phyloP scores from a whole-genome alignment of 2,113 vertebrate genomes.

The Oxygymnocypris stewartii region DNA sequence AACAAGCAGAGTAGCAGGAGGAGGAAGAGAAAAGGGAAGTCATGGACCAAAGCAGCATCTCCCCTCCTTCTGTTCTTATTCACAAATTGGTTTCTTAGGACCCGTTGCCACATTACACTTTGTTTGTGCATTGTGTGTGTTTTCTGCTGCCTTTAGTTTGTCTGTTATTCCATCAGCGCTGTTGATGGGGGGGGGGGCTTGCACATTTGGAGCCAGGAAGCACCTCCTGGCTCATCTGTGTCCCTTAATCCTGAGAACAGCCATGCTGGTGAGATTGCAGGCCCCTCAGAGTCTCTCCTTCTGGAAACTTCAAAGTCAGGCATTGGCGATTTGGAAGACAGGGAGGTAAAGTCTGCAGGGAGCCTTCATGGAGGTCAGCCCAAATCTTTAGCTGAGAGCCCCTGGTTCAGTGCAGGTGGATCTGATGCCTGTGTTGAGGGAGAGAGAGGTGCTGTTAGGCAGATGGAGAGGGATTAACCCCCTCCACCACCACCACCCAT shows the following conservation, averaged over 20 bases:
- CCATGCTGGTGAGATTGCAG: slow-evolving; percentile 63
- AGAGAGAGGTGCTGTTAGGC: slow-evolving; percentile 15
- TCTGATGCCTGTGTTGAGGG: slow-evolving; percentile 19
- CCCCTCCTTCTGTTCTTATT: slow-evolving; percentile 54
- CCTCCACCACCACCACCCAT: slow-evolving; percentile 1
- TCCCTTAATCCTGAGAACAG: slow-evolving; percentile 70
- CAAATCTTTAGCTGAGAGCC: slow-evolving; percentile 49
- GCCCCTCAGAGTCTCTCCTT: slow-evolving; percentile 66
- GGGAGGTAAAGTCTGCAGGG: slow-evolving; percentile 57
- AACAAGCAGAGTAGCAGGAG: slow-evolving; percentile 35
- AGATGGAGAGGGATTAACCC: slow-evolving; percentile 46
- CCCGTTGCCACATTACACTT: slow-evolving; percentile 45
- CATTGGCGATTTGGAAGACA: slow-evolving; percentile 50
- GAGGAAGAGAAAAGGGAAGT: slow-evolving; percentile 24
- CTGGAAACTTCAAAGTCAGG: slow-evolving; percentile 73
- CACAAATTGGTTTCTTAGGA: slow-evolving; percentile 69
- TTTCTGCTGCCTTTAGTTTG: slow-evolving; percentile 64
- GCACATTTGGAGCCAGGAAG: slow-evolving; percentile 33
- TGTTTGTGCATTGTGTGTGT: slow-evolving; percentile 24
- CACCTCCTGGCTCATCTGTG: slow-evolving; percentile 63
- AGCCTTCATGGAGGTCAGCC: slow-evolving; percentile 43
- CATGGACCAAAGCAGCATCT: slow-evolving; percentile 51
- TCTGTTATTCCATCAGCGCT: slow-evolving; percentile 68
- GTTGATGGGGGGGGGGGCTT: slow-evolving; percentile 48
- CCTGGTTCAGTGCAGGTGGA: slow-evolving; percentile 41